Conservation (phyloP, 2,113 vertebrate species). For the Lates calcarifer region DNA sequence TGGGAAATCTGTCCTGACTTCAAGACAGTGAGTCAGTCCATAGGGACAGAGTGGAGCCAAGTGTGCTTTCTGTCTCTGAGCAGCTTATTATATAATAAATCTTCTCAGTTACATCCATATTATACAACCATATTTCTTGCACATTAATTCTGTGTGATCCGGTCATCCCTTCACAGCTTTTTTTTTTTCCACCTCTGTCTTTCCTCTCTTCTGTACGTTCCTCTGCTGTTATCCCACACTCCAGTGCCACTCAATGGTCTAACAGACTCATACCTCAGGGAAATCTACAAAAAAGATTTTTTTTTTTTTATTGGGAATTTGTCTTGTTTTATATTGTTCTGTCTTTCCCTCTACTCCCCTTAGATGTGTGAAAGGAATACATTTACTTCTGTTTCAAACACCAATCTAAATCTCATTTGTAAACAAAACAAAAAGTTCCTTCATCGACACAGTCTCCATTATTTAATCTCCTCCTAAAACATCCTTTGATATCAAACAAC, state of each 20-base stretch:
- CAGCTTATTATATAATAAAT: conserved; percentile 29
- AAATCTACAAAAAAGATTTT: not conserved
- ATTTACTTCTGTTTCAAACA: conserved; percentile 4
- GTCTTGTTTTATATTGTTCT: not conserved
- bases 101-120: conserved; percentile 26
- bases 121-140: conserved; percentile 14
- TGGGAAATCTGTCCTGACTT: conserved; percentile 26
- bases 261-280: conserved; percentile 1
- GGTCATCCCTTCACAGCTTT: not conserved
- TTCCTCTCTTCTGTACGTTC: not conserved
- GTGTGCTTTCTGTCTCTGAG: conserved; percentile 9
- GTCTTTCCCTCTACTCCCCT: not conserved
- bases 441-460: not conserved
- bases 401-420: not conserved
- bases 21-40: conserved; percentile 15
- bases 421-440: not conserved
- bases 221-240: conserved; percentile 23
- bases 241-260: conserved; percentile 35
- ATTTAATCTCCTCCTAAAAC: conserved; percentile 22
- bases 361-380: not conserved
- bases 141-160: conserved; percentile 30
- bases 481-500: conserved; percentile 3
- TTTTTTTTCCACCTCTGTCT: conserved; percentile 3
- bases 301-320: not conserved
- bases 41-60: conserved; percentile 9